Evolutionary conservation across 1,140 invertebrate species (phyloP), one percentile per base, ranked within the genome.

Genomic region (Aphaenogaster ashmeadi): DNA sequence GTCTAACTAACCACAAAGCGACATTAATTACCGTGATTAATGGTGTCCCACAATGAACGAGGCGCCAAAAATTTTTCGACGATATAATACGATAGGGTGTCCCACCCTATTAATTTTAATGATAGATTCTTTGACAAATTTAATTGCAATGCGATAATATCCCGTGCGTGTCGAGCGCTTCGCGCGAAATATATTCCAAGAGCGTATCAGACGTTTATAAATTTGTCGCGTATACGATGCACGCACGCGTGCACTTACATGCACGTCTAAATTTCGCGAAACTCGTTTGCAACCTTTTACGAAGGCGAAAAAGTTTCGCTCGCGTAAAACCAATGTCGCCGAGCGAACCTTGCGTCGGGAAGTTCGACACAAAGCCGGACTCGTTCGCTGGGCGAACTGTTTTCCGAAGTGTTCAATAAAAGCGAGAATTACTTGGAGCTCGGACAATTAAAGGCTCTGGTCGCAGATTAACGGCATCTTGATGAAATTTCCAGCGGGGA

Each of bases 11-110:
- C 69, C 80, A 84, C 69, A 84, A 84, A 75, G 69, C 54, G 69
- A 84, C 69, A 84, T 84, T 84, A 84, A 84, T 84, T 84, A 84
- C 54, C 18, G 21, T 62, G 80, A 84, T 84, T 84, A 84, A 84
- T 60, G 69, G 62, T 62, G 15, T 33, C n/a, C 27, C 41, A 50
- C 80, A 54, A 62, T 44, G 54, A 75, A 75, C 56, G 4, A 18
- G 44, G n/a, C 58, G 44, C 54, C 80, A 62, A 74, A 84, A 84
- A 84, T 84, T 84, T 71, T 54, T 36, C 54, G 27, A 18, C 21
- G 27, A 21, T 21, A 36, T 8, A 84, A 62, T 54, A 11, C 80
- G 67, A 58, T n/a, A n/a, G 21, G 13, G 5, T 18, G 18, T 47
- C 54, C 13, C 52, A 27, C 21, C 54, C 33, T 56, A 27, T 83